Percentiles rank a stretch among this genome's conserved stretches.
These are phyloP conservation scores for Pachycephus smyrnensis DNA, from an alignment of 2,888 invertebrate species.

Conservation along the genomic window DNA sequence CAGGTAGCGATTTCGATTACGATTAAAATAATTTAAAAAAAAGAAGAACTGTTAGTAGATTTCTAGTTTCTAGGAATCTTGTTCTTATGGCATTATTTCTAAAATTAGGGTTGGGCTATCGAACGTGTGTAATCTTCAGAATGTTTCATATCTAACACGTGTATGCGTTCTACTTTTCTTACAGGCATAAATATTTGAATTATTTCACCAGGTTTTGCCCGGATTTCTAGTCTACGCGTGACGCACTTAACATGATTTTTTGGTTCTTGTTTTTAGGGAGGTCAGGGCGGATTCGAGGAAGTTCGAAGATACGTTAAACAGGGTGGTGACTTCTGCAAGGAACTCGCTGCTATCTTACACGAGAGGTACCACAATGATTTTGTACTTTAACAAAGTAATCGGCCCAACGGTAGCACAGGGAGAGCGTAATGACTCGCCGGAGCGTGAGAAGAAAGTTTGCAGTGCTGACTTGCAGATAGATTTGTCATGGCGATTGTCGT, in stretches of 20 bases:
- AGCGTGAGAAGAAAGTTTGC: background rate
- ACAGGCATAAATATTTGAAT: background rate
- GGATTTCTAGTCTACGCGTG: background rate
- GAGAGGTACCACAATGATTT: conserved; percentile 77
- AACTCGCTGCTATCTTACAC: conserved; percentile 87
- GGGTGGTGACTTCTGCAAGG: conserved; percentile 95
- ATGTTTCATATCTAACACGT: background rate
- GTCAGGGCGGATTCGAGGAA: conserved; percentile 94
- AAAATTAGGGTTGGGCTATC: background rate
- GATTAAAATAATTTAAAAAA: background rate
- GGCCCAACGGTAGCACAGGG: background rate
- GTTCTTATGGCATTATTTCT: background rate
- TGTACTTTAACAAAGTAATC: background rate
- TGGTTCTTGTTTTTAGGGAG: conserved; percentile 74
- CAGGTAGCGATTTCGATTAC: background rate
- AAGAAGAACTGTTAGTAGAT: background rate
- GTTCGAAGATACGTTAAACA: conserved; percentile 92
- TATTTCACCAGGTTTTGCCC: background rate
- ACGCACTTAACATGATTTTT: background rate
- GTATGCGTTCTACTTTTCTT: background rate
- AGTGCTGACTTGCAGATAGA: background rate
- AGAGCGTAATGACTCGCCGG: background rate
- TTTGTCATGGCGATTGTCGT: background rate
- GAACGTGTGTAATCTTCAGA: too few relatives aligned
- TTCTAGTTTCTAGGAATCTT: background rate